Evolutionary conservation across 2,888 invertebrate genomes (phyloP).

Genomic region (Conomelus anceps): DNA sequence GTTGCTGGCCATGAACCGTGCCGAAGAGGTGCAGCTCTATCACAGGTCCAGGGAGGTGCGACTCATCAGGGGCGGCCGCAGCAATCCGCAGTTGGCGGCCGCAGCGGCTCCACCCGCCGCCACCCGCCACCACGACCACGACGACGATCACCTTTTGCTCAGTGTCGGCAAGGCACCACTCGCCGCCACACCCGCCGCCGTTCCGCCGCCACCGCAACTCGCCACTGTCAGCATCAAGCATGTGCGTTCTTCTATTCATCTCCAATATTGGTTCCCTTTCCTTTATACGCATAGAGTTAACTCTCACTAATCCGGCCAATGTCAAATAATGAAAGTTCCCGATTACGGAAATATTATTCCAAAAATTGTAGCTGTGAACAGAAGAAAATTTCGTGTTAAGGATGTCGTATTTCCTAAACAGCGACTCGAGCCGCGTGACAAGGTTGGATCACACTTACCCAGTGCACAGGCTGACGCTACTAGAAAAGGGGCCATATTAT

Average conservation of each 20-base stretch:
- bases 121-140: constrained; percentile 28
- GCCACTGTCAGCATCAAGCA: background rate
- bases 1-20: constrained; percentile 51
- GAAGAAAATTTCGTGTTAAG: no score
- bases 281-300: no score
- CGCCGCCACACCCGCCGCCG: constrained; percentile 22
- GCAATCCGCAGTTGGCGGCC: background rate
- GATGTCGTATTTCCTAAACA: no score
- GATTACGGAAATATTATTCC: no score
- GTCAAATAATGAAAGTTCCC: no score
- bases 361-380: no score
- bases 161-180: constrained; percentile 55
- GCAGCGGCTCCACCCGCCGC: constrained; percentile 36
- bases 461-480: no score
- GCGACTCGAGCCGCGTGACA: no score
- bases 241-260: background rate
- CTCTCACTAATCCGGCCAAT: no score
- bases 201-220: constrained; percentile 23
- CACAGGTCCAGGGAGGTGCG: constrained; percentile 54
- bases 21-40: constrained; percentile 56
- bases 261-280: no score
- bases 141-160: constrained; percentile 50
- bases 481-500: no score
- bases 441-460: no score
- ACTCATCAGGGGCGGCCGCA: constrained; percentile 37